A percentile compares a stretch with the other conserved stretches of the same genome.
Evolutionary conservation across 37 sponge, comb jelly and placozoan species (phyloP).

Genomic region (Eunapius fragilis): DNA sequence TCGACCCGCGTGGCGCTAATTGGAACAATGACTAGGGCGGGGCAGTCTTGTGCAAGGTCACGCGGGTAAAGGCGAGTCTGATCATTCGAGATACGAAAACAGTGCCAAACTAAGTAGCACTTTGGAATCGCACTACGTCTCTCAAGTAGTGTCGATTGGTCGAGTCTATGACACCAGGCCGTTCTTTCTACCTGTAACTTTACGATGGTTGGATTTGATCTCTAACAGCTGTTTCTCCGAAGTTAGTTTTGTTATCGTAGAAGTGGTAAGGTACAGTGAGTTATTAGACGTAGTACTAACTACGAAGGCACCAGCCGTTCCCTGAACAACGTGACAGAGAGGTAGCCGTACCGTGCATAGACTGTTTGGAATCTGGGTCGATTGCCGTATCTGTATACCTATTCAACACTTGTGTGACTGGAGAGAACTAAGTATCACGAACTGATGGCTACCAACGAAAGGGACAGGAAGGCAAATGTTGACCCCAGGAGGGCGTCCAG

Average conservation of each 20-base stretch:
- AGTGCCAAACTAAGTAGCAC: not conserved
- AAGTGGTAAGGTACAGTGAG: not conserved
- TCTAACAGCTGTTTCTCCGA: not conserved
- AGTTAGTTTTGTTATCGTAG: not conserved
- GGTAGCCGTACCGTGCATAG: not conserved
- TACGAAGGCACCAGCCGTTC: not conserved
- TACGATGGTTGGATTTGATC: not conserved
- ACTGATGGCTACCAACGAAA: not conserved
- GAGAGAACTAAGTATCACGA: not conserved
- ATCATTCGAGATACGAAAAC: not conserved
- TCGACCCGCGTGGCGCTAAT: not conserved
- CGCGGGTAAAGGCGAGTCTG: constrained; percentile 6
- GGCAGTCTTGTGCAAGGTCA: not conserved
- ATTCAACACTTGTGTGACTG: not conserved
- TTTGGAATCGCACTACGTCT: not conserved
- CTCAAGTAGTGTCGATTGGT: not conserved
- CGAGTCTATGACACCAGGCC: not conserved
- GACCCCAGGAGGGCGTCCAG: constrained; percentile 14
- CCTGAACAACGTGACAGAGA: not conserved
- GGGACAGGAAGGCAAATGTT: constrained; percentile 4
- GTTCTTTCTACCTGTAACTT: not conserved
- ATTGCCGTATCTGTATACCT: not conserved
- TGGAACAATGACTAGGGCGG: not conserved
- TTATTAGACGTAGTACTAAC: not conserved
- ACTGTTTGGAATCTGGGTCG: not conserved